Evolutionary conservation across 2,113 vertebrate species (phyloP), one percentile per base, ranked within the genome.

Genomic region (Hippocampus guttulatus): DNA sequence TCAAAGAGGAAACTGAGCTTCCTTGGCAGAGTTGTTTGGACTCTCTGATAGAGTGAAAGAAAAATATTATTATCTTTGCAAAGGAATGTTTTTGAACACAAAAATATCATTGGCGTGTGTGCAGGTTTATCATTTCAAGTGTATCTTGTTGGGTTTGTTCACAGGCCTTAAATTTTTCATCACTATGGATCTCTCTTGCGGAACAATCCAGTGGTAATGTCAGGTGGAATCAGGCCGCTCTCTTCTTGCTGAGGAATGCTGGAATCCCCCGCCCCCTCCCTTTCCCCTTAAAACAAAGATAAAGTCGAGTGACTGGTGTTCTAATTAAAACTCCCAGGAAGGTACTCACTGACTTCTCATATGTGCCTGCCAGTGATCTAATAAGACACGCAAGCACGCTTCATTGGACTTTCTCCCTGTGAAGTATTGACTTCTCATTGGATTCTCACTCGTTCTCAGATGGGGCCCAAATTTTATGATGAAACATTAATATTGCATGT

Each of bases 261-360:
- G 83, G 84, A 85, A 88, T 74, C 75, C 8, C 82, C 76, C 69
- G 25, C 84, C 89, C 82, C 16, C 33, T 5, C 33, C 5, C 33
- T 38, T 38, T 38, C 33, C 15, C 58, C 27, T 84, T 75, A 77
- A 87, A 90, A 83, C 87, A 87, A 82, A 38, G 78, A 87, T 82
- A 90, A 88, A 84, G 80, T 61, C 77, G 73, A 88, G 81, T 85
- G 85, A 89, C 88, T 89, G 87, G 76, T 88, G 88, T 85, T 88
- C 90, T 91, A 90, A 92, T 92, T 90, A 90, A 90, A 90, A 89
- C 88, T 89, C 87, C 75, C 74, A 87, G 84, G 82, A 86, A 73
- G 63, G 81, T 84, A 81, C 82, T 79, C 78, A 75, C 60, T 84
- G 84, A 83, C 81, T 86, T 70, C 77, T 85, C 75, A 74, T 75